A percentile compares a stretch with the other conserved stretches of the same genome.
These are phyloP conservation scores for Ernsta delagoae DNA, from an alignment of 2,888 invertebrate species.

Conservation along the genomic window DNA sequence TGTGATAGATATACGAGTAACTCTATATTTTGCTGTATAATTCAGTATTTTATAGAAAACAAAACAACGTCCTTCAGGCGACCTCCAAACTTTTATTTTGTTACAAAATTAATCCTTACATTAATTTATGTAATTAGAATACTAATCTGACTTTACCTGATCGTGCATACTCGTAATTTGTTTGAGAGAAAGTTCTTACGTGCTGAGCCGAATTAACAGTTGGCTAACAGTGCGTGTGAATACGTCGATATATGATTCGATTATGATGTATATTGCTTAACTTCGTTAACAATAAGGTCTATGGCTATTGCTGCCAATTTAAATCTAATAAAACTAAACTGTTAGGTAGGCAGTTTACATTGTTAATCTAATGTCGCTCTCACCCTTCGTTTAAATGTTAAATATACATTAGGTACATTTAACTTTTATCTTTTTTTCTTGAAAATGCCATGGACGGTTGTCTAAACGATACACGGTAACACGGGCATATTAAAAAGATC, in stretches of 20 bases:
- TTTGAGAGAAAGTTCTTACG: conserved; percentile 63
- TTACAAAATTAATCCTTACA: too few relatives aligned
- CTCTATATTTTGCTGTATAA: too few relatives aligned
- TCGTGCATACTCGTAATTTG: neutral
- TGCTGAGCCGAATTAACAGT: conserved; percentile 39
- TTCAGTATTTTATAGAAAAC: too few relatives aligned
- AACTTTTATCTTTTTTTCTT: too few relatives aligned
- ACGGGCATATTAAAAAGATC: too few relatives aligned
- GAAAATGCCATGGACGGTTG: too few relatives aligned
- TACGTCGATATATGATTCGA: conserved; percentile 55
- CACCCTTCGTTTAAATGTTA: conserved; percentile 16
- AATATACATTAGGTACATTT: too few relatives aligned
- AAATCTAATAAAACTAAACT: conserved; percentile 34
- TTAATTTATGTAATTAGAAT: neutral
- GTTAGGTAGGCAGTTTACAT: too few relatives aligned
- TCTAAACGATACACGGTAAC: too few relatives aligned
- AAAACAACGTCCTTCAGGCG: neutral
- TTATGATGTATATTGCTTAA: conserved; percentile 46
- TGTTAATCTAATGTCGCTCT: conserved; percentile 3
- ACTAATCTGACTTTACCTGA: neutral
- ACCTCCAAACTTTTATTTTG: neutral
- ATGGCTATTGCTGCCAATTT: conserved; percentile 24
- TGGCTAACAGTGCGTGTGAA: conserved; percentile 52
- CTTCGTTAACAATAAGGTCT: conserved; percentile 6
- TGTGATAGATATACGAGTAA: too few relatives aligned